Conservation (phyloP, 1,140 invertebrate genomes). For the Caenorhabditis tropicalis region DNA sequence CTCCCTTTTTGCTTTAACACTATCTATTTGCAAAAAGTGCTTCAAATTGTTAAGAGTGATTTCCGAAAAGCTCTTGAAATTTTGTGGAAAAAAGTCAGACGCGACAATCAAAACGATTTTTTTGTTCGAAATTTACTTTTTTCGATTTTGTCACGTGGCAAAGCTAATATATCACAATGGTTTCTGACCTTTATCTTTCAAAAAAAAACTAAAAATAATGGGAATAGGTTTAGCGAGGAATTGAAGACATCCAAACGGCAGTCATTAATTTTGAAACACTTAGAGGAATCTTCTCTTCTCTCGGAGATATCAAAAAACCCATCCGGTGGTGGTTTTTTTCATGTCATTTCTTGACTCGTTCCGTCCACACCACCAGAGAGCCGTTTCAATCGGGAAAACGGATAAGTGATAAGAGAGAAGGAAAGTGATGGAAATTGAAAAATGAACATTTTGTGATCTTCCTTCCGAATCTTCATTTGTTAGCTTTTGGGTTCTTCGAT, state of each 20-base stretch:
- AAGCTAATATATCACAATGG: background rate
- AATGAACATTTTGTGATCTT: conserved; percentile 29
- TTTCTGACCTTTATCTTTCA: background rate
- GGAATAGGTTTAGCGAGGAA: background rate
- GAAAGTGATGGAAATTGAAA: conserved; percentile 40
- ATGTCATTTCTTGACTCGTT: background rate
- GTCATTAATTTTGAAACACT: conserved; percentile 34
- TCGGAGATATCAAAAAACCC: background rate
- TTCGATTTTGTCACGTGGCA: background rate
- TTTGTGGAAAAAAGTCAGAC: background rate
- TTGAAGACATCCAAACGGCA: background rate
- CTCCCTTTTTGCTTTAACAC: conserved; percentile 1
- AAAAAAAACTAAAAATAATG: background rate
- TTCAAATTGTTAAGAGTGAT: conserved; percentile 44
- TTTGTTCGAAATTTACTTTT: background rate
- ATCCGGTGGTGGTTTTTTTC: conserved; percentile 18
- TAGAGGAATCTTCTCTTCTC: background rate
- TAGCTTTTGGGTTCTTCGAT: conserved; percentile 22
- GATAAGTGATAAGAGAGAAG: background rate
- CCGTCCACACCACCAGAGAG: background rate
- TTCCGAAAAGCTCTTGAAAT: conserved; percentile 45
- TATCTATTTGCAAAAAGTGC: conserved; percentile 45
- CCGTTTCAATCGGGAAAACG: conserved; percentile 9
- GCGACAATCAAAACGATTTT: background rate
- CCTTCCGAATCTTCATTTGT: background rate